phyloP scores from a whole-genome alignment of 2,888 invertebrate genomes.

The Andricus quercusramuli region DNA sequence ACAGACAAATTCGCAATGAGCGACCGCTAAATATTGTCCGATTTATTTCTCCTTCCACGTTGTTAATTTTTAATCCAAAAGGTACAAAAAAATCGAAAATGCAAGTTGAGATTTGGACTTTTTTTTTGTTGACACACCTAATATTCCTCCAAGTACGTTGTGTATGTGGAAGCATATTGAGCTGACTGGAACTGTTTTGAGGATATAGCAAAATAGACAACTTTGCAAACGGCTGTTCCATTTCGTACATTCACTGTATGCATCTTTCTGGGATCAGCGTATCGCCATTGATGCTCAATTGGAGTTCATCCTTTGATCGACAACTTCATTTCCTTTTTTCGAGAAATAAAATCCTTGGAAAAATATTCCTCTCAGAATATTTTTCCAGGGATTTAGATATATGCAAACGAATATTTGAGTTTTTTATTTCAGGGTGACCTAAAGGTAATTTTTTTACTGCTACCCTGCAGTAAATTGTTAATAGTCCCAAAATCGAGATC shows the following conservation, averaged over 20 bases:
- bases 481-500: too few relatives aligned
- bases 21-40: too few relatives aligned
- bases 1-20: too few relatives aligned
- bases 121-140: too few relatives aligned
- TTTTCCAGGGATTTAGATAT: neutral
- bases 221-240: slow-evolving; percentile 28
- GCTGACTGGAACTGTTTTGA: slow-evolving; percentile 33
- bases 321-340: neutral
- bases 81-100: too few relatives aligned
- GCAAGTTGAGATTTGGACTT: too few relatives aligned
- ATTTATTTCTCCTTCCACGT: too few relatives aligned
- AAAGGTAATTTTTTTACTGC: too few relatives aligned
- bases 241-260: slow-evolving; percentile 14
- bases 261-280: slow-evolving; percentile 8
- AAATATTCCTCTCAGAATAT: neutral
- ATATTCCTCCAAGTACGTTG: neutral
- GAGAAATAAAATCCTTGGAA: neutral
- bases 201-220: slow-evolving; percentile 34
- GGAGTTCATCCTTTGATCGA: neutral
- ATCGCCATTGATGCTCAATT: slow-evolving; percentile 13
- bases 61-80: too few relatives aligned
- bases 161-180: slow-evolving; percentile 34
- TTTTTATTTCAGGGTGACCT: too few relatives aligned
- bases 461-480: too few relatives aligned
- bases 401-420: too few relatives aligned